Percentiles rank a stretch among this genome's conserved stretches.
Conservation (phyloP, 2,888 invertebrate species). For the Oscheius sp. region DNA sequence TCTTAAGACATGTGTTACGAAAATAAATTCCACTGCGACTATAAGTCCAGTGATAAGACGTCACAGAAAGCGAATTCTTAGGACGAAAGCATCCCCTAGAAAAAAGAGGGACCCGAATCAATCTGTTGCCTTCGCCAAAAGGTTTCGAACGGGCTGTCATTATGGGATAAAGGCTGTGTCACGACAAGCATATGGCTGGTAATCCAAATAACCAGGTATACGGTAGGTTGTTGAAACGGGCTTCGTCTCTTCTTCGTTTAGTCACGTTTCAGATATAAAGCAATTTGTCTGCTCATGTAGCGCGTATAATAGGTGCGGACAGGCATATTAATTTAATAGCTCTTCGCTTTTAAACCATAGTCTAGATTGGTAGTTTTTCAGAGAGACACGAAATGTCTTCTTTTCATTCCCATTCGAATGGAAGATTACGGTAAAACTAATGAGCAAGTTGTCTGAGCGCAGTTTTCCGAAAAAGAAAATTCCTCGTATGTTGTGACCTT, state of each 20-base stretch:
- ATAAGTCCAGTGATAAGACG: too few species aligned
- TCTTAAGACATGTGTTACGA: too few species aligned
- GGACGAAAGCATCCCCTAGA: too few species aligned
- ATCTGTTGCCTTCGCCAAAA: slow-evolving; percentile 6
- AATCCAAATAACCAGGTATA: neutral
- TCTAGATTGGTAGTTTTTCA: neutral
- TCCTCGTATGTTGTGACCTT: slow-evolving; percentile 6
- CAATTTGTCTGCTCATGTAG: slow-evolving; percentile 20
- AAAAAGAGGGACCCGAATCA: neutral
- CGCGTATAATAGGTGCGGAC: slow-evolving; percentile 8
- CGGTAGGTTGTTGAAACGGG: neutral
- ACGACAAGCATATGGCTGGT: slow-evolving; percentile 19
- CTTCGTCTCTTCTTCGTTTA: neutral
- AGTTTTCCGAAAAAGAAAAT: neutral
- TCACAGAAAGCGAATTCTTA: too few species aligned
- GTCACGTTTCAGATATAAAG: neutral
- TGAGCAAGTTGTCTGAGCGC: neutral
- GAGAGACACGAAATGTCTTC: neutral
- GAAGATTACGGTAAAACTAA: slow-evolving; percentile 3
- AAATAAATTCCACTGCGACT: too few species aligned
- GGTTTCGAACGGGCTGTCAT: too few species aligned
- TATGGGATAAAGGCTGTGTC: slow-evolving; percentile 6
- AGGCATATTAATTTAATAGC: slow-evolving; percentile 27
- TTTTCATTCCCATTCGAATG: neutral
- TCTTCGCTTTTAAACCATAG: slow-evolving; percentile 9